These are phyloP conservation scores for Hystrix brachyura DNA, from an alignment of 2,113 vertebrate genomes.

Conservation along the genomic window DNA sequence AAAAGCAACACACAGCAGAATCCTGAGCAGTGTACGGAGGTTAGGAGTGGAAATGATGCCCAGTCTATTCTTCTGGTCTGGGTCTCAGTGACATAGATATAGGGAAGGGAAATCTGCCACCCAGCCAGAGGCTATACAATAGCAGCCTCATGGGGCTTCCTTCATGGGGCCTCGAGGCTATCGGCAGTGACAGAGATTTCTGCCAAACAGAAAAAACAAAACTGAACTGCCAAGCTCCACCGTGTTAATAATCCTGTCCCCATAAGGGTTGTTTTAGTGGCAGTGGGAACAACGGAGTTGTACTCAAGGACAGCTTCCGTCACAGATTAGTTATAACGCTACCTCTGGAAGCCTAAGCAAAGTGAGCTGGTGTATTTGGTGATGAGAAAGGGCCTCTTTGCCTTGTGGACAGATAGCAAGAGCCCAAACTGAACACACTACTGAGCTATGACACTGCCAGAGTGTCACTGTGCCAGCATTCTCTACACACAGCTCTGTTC, in stretches of 20 bases:
- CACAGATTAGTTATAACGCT: constrained; percentile 90
- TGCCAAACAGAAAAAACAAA: constrained; percentile 86
- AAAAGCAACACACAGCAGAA: not conserved
- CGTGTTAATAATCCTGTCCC: constrained; percentile 90
- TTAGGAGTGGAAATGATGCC: not conserved
- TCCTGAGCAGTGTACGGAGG: not conserved
- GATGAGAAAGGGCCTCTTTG: constrained; percentile 91
- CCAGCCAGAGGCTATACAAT: not conserved
- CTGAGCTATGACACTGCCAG: constrained; percentile 85
- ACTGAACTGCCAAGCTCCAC: constrained; percentile 89
- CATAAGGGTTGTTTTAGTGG: constrained; percentile 91
- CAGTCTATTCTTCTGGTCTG: fast-evolving
- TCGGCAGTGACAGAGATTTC: constrained; percentile 92
- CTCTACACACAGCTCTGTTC: constrained; percentile 53
- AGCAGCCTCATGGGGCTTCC: not conserved
- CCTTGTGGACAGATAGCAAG: constrained; percentile 90
- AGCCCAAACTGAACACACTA: constrained; percentile 83
- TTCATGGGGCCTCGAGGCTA: constrained; percentile 75
- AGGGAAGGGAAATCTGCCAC: not conserved
- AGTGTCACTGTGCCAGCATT: constrained; percentile 81
- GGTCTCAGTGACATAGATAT: not conserved
- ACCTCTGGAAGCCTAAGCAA: constrained; percentile 92
- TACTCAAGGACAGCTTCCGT: constrained; percentile 92
- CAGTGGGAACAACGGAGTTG: constrained; percentile 90
- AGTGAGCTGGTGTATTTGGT: constrained; percentile 90